Conservation (phyloP, 1,140 invertebrate genomes). For the Drosophila bifasciata region DNA sequence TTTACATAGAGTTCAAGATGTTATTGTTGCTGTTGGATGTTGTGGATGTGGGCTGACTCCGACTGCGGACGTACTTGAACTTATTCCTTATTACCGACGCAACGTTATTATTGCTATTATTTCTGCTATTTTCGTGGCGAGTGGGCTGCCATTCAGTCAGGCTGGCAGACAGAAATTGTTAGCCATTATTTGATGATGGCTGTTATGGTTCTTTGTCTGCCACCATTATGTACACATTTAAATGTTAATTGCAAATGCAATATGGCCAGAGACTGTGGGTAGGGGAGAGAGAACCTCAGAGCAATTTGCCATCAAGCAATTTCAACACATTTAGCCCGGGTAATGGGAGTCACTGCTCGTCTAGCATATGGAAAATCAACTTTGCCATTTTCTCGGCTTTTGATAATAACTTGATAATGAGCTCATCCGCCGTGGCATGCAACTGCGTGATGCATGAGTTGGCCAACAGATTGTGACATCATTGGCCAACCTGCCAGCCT, state of each 20-base stretch:
- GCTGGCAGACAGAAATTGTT: slow-evolving; percentile 46
- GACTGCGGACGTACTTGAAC: slow-evolving; percentile 61
- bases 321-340: slow-evolving; percentile 47
- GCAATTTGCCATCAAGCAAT: slow-evolving; percentile 68
- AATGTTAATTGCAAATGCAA: slow-evolving; percentile 71
- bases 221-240: slow-evolving; percentile 65
- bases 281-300: slow-evolving; percentile 33
- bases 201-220: slow-evolving; percentile 52
- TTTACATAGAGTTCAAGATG: slow-evolving; percentile 74
- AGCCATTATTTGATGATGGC: slow-evolving; percentile 71
- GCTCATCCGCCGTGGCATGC: slow-evolving; percentile 54
- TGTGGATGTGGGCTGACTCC: slow-evolving; percentile 46
- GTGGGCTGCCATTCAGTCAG: slow-evolving; percentile 41
- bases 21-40: slow-evolving; percentile 27
- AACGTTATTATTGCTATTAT: slow-evolving; percentile 53
- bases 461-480: slow-evolving; percentile 66
- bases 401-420: slow-evolving; percentile 76
- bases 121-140: slow-evolving; percentile 37
- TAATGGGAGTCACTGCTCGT: slow-evolving; percentile 33
- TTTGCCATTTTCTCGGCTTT: slow-evolving; percentile 51
- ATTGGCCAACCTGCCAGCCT: slow-evolving; percentile 15
- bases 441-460: slow-evolving; percentile 60
- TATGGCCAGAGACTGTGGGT: slow-evolving; percentile 26
- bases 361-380: slow-evolving; percentile 34
- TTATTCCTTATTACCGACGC: slow-evolving; percentile 56